phyloP scores from a whole-genome alignment of 2,113 vertebrate genomes.

The Isurus oxyrinchus region DNA sequence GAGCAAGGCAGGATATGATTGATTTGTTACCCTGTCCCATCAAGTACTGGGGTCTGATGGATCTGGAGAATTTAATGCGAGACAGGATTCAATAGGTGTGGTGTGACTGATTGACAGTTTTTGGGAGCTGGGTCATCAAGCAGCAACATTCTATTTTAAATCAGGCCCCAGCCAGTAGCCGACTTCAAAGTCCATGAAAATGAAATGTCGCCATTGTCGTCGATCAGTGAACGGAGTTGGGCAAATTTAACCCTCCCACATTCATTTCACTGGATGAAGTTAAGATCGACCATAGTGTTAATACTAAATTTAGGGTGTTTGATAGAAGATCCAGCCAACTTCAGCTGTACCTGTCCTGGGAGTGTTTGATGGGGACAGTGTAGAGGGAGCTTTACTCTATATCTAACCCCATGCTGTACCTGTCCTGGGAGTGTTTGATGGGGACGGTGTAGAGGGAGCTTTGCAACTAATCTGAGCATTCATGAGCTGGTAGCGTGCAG shows the following conservation, averaged over 20 bases:
- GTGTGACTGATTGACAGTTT: no score
- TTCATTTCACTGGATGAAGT: not conserved
- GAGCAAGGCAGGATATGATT: no score
- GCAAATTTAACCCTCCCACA: not conserved
- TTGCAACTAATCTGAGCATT: not conserved
- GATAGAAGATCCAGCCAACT: not conserved
- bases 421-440: no score
- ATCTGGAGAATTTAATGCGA: no score
- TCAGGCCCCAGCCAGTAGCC: not conserved
- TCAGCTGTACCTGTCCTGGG: not conserved
- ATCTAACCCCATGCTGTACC: not conserved
- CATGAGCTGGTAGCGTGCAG: not conserved
- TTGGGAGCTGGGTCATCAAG: no score
- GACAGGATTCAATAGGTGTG: no score
- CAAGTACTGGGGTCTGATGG: no score
- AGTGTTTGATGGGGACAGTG: not conserved
- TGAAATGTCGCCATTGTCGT: not conserved
- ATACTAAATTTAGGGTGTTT: not conserved
- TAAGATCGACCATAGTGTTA: not conserved
- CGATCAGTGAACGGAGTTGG: not conserved
- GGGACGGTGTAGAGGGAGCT: no score
- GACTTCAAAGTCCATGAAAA: not conserved
- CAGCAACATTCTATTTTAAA: not conserved
- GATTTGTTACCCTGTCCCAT: no score
- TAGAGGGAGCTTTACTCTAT: not conserved